Evolutionary conservation across 2,888 invertebrate genomes (phyloP).

Genomic region (Aphidius colemani): DNA sequence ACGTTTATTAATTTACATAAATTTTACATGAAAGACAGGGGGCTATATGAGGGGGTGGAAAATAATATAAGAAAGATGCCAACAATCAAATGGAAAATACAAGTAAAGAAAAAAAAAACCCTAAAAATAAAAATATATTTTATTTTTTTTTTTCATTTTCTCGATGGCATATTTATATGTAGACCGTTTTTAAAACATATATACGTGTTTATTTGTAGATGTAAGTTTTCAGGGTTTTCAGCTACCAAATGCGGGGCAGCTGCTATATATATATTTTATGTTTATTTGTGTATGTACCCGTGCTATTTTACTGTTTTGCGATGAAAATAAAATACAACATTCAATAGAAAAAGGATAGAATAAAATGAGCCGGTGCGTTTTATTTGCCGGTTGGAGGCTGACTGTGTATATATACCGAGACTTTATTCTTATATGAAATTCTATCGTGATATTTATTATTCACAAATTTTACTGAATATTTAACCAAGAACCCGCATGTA

Average conservation of each 20-base stretch:
- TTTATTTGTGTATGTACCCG: background rate
- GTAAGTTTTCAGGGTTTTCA: no score
- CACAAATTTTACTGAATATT: slow-evolving; percentile 1
- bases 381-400: background rate
- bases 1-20: no score
- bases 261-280: slow-evolving; percentile 22
- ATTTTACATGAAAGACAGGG: background rate
- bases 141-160: background rate
- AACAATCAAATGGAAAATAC: background rate
- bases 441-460: slow-evolving; percentile 9
- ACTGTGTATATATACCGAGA: background rate
- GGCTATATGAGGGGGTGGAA: no score
- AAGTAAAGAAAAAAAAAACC: background rate
- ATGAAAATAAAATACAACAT: slow-evolving; percentile 1
- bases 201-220: background rate
- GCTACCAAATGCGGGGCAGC: slow-evolving; percentile 36
- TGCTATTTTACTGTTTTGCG: background rate
- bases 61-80: background rate
- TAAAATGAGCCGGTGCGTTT: slow-evolving; percentile 8
- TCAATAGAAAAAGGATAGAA: slow-evolving; percentile 1
- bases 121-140: background rate
- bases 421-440: background rate
- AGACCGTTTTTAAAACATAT: slow-evolving; percentile 2
- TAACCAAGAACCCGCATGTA: slow-evolving; percentile 21
- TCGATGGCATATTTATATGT: background rate